Evolutionary conservation across 2,888 invertebrate species (phyloP), one percentile per base, ranked within the genome.

Genomic region (Resseliella maxima): DNA sequence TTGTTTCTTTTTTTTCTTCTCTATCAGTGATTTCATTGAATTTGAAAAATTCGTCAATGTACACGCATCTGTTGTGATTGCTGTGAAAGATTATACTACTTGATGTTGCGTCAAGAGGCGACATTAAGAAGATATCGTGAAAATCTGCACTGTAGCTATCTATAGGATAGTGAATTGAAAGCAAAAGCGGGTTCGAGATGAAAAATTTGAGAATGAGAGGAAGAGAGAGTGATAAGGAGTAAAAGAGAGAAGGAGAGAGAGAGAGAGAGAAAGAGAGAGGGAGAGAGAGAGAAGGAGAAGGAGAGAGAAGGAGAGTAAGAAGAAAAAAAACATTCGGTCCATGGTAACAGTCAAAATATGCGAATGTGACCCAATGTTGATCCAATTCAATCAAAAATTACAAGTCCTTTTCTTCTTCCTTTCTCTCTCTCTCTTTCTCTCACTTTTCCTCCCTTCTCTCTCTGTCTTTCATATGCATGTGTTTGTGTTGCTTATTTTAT

Each of bases 311-410:
- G n/a, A n/a, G n/a, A n/a, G n/a, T n/a, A 18, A 12, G 2, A 50
- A 18, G 50, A 8, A 3, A 12, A 64, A 24, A 64, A 31, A 64
- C 24, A 27, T 31, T 6, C 64, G 12, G 36, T 38, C 0, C 59
- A 59, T 24, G 24, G 24, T n/a, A 24, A 50, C 15, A 50, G 2
- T 8, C 2, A 50, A 50, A 50, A 18, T 50, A 18, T 50, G 10
- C 35, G 38, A 83, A 38, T 83, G 83, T 83, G 83, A 83, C 83
- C 83, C 83, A 83, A n/a, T 38, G 83, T 83, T 83, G 38, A 83
- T 38, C 38, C 83, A 38, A 72, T 72, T 72, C 72, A 31, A 72
- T 72, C 72, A 72, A 31, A 72, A 15, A 31, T 72, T 31, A 59
- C 59, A 59, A 50, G 50, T n/a, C 31, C 72, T 15, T 31, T 12